Evolutionary conservation across 2,888 invertebrate species (phyloP), one percentile per base, ranked within the genome.

Genomic region (Oscheius sp.): DNA sequence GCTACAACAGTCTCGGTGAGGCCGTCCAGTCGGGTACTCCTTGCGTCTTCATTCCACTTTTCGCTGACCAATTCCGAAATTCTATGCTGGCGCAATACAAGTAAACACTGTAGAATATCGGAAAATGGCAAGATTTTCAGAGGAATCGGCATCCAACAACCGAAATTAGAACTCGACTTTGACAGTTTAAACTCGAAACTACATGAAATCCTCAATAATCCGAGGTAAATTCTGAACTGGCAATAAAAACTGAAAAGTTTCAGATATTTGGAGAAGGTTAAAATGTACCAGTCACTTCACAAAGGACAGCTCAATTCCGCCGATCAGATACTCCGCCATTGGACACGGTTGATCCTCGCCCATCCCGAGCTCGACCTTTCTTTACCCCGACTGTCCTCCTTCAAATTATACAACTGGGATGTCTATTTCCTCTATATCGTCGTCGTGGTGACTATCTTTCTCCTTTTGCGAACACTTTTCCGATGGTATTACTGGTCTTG

Each of bases 1-100:
- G 73, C 0, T 73, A 73, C 43, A 73, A 69, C 69, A 69, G 69
- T 69, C 56, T 73, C 16, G 64, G 64, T 53, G 73, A 73, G 41
- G 69, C 69, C 9, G 56, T 69, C 49, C 45, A 49, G 29, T 41
- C 66, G 6, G 73, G 69, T 23, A 61, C 45, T 27, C 73, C 73
- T 6, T 56, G 58, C 25, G 45, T 73, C 29, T 58, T 64, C 23
- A 61, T 73, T 6, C 73, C 73, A 21, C 52, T 73, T 6, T 49
- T 73, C 13, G 69, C 59, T 52, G 69, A 66, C 29, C 66, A 68
- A 21, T 73, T 35, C 29, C 69, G 69, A 25, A 59, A 69, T 52
- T 49, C 66, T 7, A 29, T 21, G 25, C 45, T 66, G 21, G 59
- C 64, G n/a, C 43, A 69, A 23, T 55, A 53, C 16, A 73, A 69